Conservation (phyloP, 1,140 invertebrate species). For the Drosophila sp. region DNA sequence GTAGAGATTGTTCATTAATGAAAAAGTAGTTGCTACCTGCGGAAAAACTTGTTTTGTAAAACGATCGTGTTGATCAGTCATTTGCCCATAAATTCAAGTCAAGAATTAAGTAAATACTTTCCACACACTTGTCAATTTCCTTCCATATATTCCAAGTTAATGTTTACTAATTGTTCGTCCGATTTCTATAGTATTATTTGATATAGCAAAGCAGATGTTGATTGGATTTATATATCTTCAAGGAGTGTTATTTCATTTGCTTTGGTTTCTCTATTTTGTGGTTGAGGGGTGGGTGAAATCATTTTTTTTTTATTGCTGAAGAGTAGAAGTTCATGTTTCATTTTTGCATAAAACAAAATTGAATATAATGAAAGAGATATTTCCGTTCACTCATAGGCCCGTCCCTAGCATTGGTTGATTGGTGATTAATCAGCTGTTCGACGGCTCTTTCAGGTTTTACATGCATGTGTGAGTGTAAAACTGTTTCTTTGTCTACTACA, state of each 20-base stretch:
- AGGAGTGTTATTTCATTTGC: not conserved
- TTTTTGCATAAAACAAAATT: not conserved
- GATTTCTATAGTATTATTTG: no score
- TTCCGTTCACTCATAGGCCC: slow-evolving; percentile 24
- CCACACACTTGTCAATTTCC: no score
- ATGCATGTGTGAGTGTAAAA: slow-evolving; percentile 29
- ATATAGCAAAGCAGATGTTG: no score
- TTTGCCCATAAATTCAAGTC: no score
- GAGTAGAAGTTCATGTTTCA: not conserved
- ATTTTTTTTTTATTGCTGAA: not conserved
- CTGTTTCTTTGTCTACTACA: slow-evolving; percentile 65
- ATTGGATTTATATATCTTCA: no score
- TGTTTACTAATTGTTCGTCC: no score
- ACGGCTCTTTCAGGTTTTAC: slow-evolving; percentile 21
- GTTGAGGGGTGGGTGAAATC: not conserved
- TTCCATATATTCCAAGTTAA: no score
- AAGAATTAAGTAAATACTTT: no score
- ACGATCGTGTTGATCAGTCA: no score
- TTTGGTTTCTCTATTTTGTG: not conserved
- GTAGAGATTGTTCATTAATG: no score
- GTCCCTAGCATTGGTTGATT: slow-evolving; percentile 24
- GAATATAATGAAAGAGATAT: not conserved
- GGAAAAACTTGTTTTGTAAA: no score
- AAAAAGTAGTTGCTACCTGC: no score
- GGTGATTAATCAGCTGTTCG: slow-evolving; percentile 71